Base-by-base conservation (phyloP, 2,797 vertebrate species). In the Gymnodraco acuticeps region DNA sequence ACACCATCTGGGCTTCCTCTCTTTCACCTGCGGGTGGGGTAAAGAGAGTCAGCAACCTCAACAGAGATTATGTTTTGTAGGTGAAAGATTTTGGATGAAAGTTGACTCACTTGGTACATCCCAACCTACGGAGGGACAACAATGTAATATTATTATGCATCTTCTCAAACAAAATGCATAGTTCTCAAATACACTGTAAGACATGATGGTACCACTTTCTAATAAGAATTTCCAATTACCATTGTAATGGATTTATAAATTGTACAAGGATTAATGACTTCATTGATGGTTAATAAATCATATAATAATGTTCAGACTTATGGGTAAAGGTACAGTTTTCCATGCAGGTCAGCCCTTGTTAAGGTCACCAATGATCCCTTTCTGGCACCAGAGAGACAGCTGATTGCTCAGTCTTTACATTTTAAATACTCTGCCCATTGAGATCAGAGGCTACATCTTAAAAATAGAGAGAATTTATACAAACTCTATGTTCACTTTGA, bases 1-100 rank as follows among this genome's bases (percentile, higher is more conserved):
- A 94, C 17, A 94, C 62, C 31, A 55, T 82, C 71, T 89, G 89
- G 23, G 59, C 65, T 46, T 93, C 91, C 61, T 94, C 92, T 82
- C 83, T 78, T 33, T 89, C 90, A 75, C 80, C 93, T 95, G 76
- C 56, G 0, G 1, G 20, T 14, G 17, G 10, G 38, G 8, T 60
- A 69, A 75, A 73, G 1, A 41, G 43, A 46, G 42, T 64, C 14
- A 61, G 45, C 1, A 8, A 59, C 17, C 2, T 20, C 3, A 23
- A 20, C 1, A 59, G 0, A 33, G 48, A 56, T 27, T 4, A 48
- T 10, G 17, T 38, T 65, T 10, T 33, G 6, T 16, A 51, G 12
- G 2, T 23, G 56, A 52, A 66, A 19, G 10, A 51, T 38, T 17
- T 63, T 9, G 50, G 20, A 73, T 27, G 2, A 15, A 38, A 9